Evolutionary conservation across 2,888 invertebrate species (phyloP).

Genomic region (Blastobasis adustella): DNA sequence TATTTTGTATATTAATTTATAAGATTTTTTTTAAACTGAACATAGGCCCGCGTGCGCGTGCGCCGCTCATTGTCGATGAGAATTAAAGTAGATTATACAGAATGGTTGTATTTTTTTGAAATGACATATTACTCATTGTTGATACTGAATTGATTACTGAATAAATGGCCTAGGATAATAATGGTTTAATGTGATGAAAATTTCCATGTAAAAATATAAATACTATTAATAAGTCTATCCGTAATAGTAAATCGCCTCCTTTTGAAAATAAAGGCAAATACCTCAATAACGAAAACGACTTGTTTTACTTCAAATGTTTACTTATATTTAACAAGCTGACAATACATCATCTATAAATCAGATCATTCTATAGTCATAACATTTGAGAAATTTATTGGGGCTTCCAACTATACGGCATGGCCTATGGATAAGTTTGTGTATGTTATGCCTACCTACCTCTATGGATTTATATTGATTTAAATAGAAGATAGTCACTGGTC

Average conservation of each 20-base stretch:
- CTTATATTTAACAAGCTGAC: background rate
- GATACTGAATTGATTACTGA: conserved; percentile 63
- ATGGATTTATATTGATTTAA: too few species aligned
- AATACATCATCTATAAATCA: too few species aligned
- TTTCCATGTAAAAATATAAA: conserved; percentile 75
- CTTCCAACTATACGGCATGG: too few species aligned
- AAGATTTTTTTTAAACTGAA: conserved; percentile 59
- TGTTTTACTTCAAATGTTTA: conserved; percentile 44
- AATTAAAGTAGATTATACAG: conserved; percentile 57
- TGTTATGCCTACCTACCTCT: too few species aligned
- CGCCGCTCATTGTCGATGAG: conserved; percentile 44
- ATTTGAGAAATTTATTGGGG: too few species aligned
- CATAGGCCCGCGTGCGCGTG: conserved; percentile 23
- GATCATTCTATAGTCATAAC: too few species aligned
- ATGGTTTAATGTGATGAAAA: conserved; percentile 70
- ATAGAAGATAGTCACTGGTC: too few species aligned
- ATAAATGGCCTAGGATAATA: conserved; percentile 65
- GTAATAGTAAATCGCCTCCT: conserved; percentile 71
- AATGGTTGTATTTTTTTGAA: conserved; percentile 70
- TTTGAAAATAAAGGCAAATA: conserved; percentile 70
- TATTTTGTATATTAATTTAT: conserved; percentile 74
- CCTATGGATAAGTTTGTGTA: too few species aligned
- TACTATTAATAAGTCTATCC: conserved; percentile 68
- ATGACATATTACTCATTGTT: conserved; percentile 62
- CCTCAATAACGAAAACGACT: conserved; percentile 62